phyloP scores from a whole-genome alignment of 2,888 invertebrate species.

The Synanthedon myopaeformis region DNA sequence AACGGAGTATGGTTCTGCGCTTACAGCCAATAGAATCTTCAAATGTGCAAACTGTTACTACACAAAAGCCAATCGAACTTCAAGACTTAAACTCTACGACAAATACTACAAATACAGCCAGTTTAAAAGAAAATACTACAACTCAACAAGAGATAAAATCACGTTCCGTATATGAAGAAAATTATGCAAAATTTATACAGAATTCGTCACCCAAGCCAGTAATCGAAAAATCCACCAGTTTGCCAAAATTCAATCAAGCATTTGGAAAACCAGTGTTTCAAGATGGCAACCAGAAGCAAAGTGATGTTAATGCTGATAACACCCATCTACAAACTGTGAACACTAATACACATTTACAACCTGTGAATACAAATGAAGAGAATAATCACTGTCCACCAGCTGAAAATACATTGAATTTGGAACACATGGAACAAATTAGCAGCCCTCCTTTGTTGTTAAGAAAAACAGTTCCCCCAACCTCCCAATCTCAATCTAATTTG shows the following conservation, averaged over 20 bases:
- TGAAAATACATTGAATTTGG: conserved; percentile 43
- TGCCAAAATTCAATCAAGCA: conserved; percentile 84
- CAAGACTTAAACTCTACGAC: conserved; percentile 31
- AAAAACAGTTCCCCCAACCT: conserved; percentile 35
- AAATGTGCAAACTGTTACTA: conserved; percentile 21
- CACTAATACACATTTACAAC: conserved; percentile 12
- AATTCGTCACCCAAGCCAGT: conserved; percentile 39
- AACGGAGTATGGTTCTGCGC: conserved; percentile 63
- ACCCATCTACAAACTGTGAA: conserved; percentile 24
- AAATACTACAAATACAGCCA: conserved; percentile 15
- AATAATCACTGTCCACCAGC: conserved; percentile 32
- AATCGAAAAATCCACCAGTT: conserved; percentile 57
- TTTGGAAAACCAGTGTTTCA: conserved; percentile 80
- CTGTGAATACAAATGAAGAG: conserved; percentile 23
- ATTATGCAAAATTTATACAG: conserved; percentile 68
- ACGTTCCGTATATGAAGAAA: conserved; percentile 67
- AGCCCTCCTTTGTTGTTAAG: conserved; percentile 52
- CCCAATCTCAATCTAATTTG: conserved; percentile 42
- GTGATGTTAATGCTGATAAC: conserved; percentile 31
- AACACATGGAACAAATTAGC: conserved; percentile 43
- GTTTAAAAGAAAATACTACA: conserved; percentile 25
- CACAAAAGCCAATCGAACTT: conserved; percentile 29
- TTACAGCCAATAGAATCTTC: conserved; percentile 55
- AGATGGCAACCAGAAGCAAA: conserved; percentile 42
- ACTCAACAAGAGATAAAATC: conserved; percentile 59